A percentile compares a stretch with the other conserved stretches of the same genome.
Evolutionary conservation across 2,113 vertebrate species (phyloP).

Genomic region (Carettochelys insculpta): DNA sequence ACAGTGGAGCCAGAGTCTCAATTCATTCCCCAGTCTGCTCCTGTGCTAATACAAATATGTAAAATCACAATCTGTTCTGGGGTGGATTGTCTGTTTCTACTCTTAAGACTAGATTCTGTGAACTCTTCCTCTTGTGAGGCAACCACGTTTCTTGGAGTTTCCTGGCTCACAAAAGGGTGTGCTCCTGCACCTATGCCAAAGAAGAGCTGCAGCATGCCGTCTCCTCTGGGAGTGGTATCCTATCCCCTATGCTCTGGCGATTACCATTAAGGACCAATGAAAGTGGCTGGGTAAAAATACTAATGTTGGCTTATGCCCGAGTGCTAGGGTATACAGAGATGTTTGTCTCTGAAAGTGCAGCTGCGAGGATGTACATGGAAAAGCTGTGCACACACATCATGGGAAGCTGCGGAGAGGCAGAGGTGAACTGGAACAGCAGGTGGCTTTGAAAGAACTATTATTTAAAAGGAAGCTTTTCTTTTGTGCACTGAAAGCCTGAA

Average conservation of each 20-base stretch:
- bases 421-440: not conserved
- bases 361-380: not conserved
- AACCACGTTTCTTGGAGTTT: not conserved
- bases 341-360: not conserved
- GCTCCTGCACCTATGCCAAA: not conserved
- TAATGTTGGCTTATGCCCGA: not conserved
- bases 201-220: not conserved
- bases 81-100: not conserved
- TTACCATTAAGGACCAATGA: not conserved
- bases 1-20: not conserved
- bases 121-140: not conserved
- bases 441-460: not conserved
- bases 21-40: not conserved
- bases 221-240: too few relatives aligned
- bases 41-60: not conserved
- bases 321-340: not conserved
- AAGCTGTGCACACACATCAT: not conserved
- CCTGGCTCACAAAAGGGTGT: not conserved
- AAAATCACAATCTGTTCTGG: not conserved
- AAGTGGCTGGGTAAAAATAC: not conserved
- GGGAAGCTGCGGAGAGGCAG: not conserved
- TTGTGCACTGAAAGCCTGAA: not conserved
- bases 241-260: not conserved
- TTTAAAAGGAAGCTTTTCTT: not conserved
- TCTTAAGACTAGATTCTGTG: not conserved